Evolutionary conservation across 2,888 invertebrate genomes (phyloP).

Genomic region (Eristalinus sepulchralis): DNA sequence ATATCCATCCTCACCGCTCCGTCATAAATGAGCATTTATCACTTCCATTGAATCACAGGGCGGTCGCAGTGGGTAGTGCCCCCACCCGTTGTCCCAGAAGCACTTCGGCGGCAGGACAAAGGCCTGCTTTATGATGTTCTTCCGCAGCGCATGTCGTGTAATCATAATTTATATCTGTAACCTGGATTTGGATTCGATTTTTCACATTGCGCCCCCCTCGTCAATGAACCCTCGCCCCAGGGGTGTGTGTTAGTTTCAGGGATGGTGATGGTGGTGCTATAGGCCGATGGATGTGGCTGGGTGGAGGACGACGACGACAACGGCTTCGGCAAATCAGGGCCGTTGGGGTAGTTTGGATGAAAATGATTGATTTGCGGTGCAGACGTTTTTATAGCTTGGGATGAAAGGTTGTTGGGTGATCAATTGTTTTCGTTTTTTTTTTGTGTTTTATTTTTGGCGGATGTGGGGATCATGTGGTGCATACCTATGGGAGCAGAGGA

Average conservation of each 20-base stretch:
- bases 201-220: constrained; percentile 40
- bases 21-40: constrained; percentile 67
- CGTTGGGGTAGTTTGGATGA: constrained; percentile 18
- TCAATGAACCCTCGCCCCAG: not conserved
- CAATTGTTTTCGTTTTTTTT: constrained; percentile 40
- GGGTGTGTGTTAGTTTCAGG: constrained; percentile 32
- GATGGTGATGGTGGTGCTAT: constrained; percentile 22
- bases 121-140: constrained; percentile 53
- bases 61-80: not conserved
- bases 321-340: constrained; percentile 35
- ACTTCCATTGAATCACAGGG: constrained; percentile 5
- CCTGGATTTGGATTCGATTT: constrained; percentile 70
- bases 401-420: constrained; percentile 53
- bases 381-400: constrained; percentile 56
- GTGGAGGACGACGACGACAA: not conserved
- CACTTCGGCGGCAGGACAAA: constrained; percentile 61
- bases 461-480: constrained; percentile 16
- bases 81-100: constrained; percentile 31
- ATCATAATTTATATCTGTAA: constrained; percentile 67
- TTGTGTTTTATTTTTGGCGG: not conserved
- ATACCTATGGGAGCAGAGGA: constrained; percentile 34
- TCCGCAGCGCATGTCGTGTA: constrained; percentile 63
- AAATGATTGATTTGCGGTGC: constrained; percentile 67
- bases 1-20: constrained; percentile 35
- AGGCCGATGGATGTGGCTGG: constrained; percentile 13